Base-by-base conservation (phyloP, 1,140 invertebrate species). In the Neodiprion lecontei region DNA sequence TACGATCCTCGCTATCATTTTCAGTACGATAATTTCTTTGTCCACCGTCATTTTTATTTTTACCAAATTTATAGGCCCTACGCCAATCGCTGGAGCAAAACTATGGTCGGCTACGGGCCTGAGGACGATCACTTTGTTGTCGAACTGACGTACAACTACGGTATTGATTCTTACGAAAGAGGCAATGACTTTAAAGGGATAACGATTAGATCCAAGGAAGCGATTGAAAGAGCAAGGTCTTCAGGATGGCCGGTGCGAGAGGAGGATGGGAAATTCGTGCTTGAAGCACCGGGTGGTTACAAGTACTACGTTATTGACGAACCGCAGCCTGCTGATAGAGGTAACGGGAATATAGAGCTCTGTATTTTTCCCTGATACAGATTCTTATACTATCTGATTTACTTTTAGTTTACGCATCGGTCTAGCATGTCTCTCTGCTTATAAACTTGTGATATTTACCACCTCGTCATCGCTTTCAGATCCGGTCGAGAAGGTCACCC, bases 81-180 rank as follows among this genome's bases (percentile, higher is more conserved):
- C 89, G 96, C 96, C 84, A 98, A 97, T 79, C 94, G 96, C 79
- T 99, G 98, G 98, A 98, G 96, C 83, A 99, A 99, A 89, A 99
- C 98, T 0, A 99, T 99, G 98, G 92, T 99, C 69, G 98, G 98
- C 11, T 99, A 98, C 91, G 98, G 98, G 1, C 92, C 95, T 9
- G 98, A 99, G 89, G 95, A 98, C 81, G 91, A 92, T 70, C 95
- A 99, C 88, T 99, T 99, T 92, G 98, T 98, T 7, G 90, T 99
- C 49, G 98, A 99, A 88, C 89, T 99, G 7, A 99, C 98, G 17
- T 99, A 99, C 83, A 99, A 99, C 84, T 99, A 99, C 90, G 96
- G 96, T 23, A 92, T 99, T 23, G 92, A 93, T 78, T 87, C 90
- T 73, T 99, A 99, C 84, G 92, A 95, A 78, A 85, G 91, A 76